These are phyloP conservation scores for Papilio dardanus DNA, from an alignment of 1,140 invertebrate species.

Conservation along the genomic window DNA sequence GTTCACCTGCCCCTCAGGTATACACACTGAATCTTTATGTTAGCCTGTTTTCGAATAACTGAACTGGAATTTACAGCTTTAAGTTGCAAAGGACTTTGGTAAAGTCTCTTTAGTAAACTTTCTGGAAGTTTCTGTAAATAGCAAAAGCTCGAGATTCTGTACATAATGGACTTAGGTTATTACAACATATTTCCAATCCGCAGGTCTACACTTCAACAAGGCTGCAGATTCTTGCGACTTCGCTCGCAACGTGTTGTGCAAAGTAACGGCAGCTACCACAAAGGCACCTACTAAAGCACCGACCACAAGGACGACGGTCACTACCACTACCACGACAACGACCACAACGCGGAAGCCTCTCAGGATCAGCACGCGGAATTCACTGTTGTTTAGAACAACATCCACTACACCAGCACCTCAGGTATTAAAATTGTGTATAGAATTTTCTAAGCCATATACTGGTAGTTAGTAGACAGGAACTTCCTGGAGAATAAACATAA, in stretches of 20 bases:
- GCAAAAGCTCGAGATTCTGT: too few species aligned
- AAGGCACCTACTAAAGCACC: constrained; percentile 78
- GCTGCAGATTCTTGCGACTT: constrained; percentile 96
- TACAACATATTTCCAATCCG: constrained; percentile 38
- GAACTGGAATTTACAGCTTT: too few species aligned
- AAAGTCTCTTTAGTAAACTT: too few species aligned
- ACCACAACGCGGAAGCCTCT: constrained; percentile 69
- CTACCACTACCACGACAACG: constrained; percentile 80
- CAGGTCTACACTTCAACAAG: constrained; percentile 95
- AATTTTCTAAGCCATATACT: too few species aligned
- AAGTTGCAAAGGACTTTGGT: too few species aligned
- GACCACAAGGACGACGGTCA: constrained; percentile 71
- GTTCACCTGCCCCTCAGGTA: constrained; percentile 95
- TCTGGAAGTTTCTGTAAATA: too few species aligned
- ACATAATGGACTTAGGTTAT: too few species aligned
- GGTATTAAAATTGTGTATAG: too few species aligned
- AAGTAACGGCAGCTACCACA: constrained; percentile 79
- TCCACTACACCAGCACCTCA: constrained; percentile 72
- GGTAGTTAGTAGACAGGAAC: too few species aligned
- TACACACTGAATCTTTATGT: constrained; percentile 6
- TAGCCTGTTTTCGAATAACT: too few species aligned
- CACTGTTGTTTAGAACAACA: constrained; percentile 71
- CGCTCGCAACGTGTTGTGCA: constrained; percentile 92
- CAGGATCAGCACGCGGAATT: constrained; percentile 77
- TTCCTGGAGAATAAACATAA: too few species aligned